Conservation (phyloP, 35 echinoderm and acorn worm species). For the Nesometra sesokonis region DNA sequence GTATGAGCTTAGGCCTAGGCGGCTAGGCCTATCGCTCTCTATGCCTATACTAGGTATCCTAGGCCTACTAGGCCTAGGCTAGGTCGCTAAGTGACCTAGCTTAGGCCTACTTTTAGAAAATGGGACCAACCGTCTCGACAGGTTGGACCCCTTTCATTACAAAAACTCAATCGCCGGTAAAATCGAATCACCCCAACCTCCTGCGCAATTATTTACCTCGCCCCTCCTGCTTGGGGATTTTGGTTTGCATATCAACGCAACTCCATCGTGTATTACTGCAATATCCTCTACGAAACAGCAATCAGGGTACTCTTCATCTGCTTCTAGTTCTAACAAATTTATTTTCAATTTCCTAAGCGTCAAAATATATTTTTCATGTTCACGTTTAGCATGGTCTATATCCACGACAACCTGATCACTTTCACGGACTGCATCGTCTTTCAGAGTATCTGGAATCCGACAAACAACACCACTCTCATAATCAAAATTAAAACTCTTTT, state of each 20-base stretch:
- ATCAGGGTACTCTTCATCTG: slow-evolving; percentile 65
- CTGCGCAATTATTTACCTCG: slow-evolving; percentile 67
- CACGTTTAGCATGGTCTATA: slow-evolving; percentile 56
- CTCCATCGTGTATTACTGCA: slow-evolving; percentile 64
- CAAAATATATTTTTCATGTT: slow-evolving; percentile 83
- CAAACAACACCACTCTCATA: slow-evolving; percentile 60
- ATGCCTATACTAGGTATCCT: too few species aligned
- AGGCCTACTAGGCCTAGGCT: too few species aligned
- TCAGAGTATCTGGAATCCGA: slow-evolving; percentile 78
- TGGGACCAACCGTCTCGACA: too few species aligned
- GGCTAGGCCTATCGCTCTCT: too few species aligned
- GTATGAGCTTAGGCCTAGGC: too few species aligned
- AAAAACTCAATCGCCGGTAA: too few species aligned
- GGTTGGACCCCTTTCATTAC: too few species aligned
- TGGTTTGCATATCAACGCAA: slow-evolving; percentile 49
- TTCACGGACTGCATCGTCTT: slow-evolving; percentile 22
- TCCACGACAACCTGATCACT: slow-evolving; percentile 42
- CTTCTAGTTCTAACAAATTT: slow-evolving; percentile 53
- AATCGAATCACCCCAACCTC: too few species aligned
- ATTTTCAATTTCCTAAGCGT: slow-evolving; percentile 87
- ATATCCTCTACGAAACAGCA: slow-evolving; percentile 84
- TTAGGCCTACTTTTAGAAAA: too few species aligned
- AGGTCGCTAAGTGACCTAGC: too few species aligned
- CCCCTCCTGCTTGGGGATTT: slow-evolving; percentile 21
- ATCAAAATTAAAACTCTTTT: slow-evolving; percentile 28